phyloP scores from a whole-genome alignment of 2,888 invertebrate species.

The Lampropteryx suffumata region DNA sequence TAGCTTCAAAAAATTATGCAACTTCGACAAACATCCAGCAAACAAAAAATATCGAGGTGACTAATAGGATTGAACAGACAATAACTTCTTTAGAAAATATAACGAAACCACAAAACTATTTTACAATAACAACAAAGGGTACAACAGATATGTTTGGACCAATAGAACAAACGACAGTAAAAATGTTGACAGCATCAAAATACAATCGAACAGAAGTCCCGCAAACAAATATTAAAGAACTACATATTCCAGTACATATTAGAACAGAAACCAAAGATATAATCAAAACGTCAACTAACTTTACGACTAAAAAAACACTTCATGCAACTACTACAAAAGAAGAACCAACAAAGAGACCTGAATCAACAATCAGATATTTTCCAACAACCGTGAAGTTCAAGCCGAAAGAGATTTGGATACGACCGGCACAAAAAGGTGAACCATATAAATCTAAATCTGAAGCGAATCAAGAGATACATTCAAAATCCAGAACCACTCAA shows the following conservation, averaged over 20 bases:
- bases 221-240: constrained; percentile 25
- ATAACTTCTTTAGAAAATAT: constrained; percentile 1
- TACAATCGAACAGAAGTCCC: constrained; percentile 48
- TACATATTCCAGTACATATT: constrained; percentile 27
- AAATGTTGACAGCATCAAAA: constrained; percentile 31
- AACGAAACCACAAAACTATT: constrained; percentile 15
- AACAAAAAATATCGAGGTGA: background rate
- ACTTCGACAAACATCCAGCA: background rate
- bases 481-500: constrained; percentile 48
- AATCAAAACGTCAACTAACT: constrained; percentile 1
- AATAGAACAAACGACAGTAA: constrained; percentile 31
- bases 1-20: background rate
- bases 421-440: constrained; percentile 79
- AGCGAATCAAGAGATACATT: constrained; percentile 51
- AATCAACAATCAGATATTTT: constrained; percentile 52
- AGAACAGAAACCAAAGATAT: constrained; percentile 17
- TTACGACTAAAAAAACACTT: constrained; percentile 20
- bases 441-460: constrained; percentile 52
- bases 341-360: constrained; percentile 54
- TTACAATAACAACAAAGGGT: constrained; percentile 13
- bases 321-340: constrained; percentile 18
- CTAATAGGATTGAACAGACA: background rate
- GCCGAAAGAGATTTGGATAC: constrained; percentile 79
- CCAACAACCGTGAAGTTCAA: constrained; percentile 67
- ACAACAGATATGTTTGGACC: constrained; percentile 19